Evolutionary conservation across 2,113 vertebrate genomes (phyloP).

Genomic region (Hystrix brachyura): DNA sequence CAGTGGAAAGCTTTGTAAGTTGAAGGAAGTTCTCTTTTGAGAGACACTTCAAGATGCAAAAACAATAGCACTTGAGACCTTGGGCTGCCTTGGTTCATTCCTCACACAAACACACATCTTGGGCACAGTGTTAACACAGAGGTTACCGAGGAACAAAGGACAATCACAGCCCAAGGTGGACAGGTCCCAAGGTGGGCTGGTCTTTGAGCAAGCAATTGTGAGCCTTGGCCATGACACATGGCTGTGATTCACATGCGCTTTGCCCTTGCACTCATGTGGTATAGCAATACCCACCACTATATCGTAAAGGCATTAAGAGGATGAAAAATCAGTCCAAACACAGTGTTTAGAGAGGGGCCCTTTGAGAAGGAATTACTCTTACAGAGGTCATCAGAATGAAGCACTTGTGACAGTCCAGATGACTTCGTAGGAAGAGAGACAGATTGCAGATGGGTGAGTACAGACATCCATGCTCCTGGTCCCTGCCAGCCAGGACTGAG

Average conservation of each 20-base stretch:
- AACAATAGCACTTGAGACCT: neutral
- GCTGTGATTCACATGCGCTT: accelerated
- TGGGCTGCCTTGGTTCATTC: neutral
- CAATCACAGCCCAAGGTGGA: neutral
- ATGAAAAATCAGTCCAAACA: too few species aligned
- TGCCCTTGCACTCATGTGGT: too few species aligned
- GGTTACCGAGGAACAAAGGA: neutral
- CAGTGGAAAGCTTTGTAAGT: neutral
- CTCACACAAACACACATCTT: neutral
- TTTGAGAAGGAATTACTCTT: too few species aligned
- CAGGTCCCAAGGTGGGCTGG: too few species aligned
- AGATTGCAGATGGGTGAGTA: neutral
- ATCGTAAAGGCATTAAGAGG: accelerated
- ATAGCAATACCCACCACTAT: too few species aligned
- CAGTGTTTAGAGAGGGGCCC: too few species aligned
- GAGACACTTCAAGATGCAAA: neutral
- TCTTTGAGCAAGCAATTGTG: too few species aligned
- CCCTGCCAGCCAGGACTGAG: neutral
- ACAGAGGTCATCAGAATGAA: too few species aligned
- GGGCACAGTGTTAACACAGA: neutral
- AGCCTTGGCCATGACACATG: accelerated
- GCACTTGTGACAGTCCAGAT: neutral
- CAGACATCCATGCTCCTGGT: too few species aligned
- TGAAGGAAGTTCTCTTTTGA: neutral
- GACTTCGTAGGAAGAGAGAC: neutral